Evolutionary conservation across 2,888 invertebrate genomes (phyloP), one percentile per base, ranked within the genome.

Genomic region (Lasioglossum zephyrum): DNA sequence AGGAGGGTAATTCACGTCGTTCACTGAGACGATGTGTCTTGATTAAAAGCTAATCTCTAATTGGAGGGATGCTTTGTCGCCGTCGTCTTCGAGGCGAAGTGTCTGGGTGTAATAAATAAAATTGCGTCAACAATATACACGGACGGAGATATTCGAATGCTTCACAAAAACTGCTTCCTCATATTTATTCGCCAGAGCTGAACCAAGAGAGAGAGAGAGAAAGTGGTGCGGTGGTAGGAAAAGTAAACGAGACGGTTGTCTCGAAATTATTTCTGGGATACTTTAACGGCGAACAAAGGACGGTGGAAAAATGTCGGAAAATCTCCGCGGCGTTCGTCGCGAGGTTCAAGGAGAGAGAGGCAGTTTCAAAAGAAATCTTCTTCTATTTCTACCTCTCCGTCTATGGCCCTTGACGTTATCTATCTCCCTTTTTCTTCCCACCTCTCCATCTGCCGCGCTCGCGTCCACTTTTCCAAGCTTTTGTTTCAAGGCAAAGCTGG

Each of bases 11-110:
- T 88, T 90, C 86, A 86, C 70, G 81, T 83, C 69, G n/a, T 22
- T 26, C 70, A 22, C 41, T 47, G 41, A 44, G 41, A 74, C 82
- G 87, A 84, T 87, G 79, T 80, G 79, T 82, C 79, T 82, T 83
- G 84, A 85, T 89, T 89, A 86, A 79, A 77, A 87, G 69, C 79
- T 84, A 86, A 88, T 85, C 86, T 80, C 81, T 87, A 85, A 86
- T 87, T 81, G 83, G 39, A 49, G 39, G 87, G 31, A 76, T 79
- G 83, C 39, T 22, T 47, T 26, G 47, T 53, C 41, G 22, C 8
- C 8, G 4, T 22, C 18, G 13, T 70, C 3, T 26, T 18, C 16
- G 44, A 57, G 49, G n/a, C 44, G 4, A 39, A 66, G 26, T 18
- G 75, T 73, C 76, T 31, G 11, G 18, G 31, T 66, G 60, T 16